Conservation (phyloP, 2,888 invertebrate genomes). For the Hyposoter dolosus region DNA sequence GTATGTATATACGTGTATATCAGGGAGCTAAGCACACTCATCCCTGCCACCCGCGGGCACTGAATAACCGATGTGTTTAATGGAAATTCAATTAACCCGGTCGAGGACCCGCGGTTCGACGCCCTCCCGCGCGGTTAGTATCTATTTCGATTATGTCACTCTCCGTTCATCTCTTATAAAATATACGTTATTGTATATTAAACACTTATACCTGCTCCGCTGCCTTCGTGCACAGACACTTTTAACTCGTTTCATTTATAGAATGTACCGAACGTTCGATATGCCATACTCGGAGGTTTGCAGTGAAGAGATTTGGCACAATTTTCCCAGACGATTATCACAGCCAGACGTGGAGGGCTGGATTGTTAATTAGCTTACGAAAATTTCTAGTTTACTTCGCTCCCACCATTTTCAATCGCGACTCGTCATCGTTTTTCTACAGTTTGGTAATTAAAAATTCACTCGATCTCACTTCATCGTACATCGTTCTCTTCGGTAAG, state of each 20-base stretch:
- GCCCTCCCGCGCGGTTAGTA: constrained; percentile 54
- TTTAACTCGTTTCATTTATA: constrained; percentile 23
- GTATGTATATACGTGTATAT: constrained; percentile 16
- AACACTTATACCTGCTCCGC: constrained; percentile 9
- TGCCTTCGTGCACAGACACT: constrained; percentile 6
- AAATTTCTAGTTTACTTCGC: not conserved
- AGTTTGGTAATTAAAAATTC: not conserved
- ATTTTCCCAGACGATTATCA: too few relatives aligned
- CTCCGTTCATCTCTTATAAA: constrained; percentile 51
- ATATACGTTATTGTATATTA: not conserved
- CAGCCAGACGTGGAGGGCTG: too few relatives aligned
- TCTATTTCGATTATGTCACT: constrained; percentile 67
- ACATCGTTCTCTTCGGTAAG: not conserved
- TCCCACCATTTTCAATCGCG: not conserved
- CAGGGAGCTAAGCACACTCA: constrained; percentile 57
- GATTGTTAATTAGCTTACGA: too few relatives aligned
- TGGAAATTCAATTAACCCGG: constrained; percentile 69
- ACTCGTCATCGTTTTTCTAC: not conserved
- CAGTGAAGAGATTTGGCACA: not conserved
- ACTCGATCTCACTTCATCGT: not conserved
- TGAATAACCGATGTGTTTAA: constrained; percentile 69
- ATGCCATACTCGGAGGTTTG: not conserved
- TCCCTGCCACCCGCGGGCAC: constrained; percentile 62
- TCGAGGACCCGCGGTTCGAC: constrained; percentile 67
- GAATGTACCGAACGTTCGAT: not conserved